phyloP scores from a whole-genome alignment of 2,888 invertebrate species.

The Orthosia gothica region DNA sequence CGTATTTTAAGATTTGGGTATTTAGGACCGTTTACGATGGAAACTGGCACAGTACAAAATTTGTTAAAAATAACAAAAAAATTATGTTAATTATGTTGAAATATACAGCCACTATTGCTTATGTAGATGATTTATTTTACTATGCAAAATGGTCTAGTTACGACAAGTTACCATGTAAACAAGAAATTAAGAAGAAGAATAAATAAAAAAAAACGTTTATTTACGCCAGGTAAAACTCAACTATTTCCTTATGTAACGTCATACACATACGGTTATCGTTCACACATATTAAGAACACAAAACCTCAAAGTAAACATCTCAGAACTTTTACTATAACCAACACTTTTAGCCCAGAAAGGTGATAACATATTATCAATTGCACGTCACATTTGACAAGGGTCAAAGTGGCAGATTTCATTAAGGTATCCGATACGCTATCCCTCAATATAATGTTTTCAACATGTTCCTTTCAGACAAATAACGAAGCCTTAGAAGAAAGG shows the following conservation, averaged over 20 bases:
- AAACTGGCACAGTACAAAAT: background rate
- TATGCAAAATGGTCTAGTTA: background rate
- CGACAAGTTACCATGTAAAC: too few relatives aligned
- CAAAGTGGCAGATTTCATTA: slow-evolving; percentile 49
- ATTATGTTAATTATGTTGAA: background rate
- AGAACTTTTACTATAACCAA: background rate
- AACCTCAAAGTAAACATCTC: background rate
- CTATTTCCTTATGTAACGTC: too few relatives aligned
- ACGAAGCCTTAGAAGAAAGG: background rate
- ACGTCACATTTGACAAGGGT: slow-evolving; percentile 57
- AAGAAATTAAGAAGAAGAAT: too few relatives aligned
- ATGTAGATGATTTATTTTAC: background rate
- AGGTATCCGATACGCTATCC: slow-evolving; percentile 2
- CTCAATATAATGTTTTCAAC: slow-evolving; percentile 9
- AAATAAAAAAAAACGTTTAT: too few relatives aligned
- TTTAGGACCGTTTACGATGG: background rate
- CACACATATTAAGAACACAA: background rate
- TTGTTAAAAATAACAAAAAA: background rate
- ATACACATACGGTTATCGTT: too few relatives aligned
- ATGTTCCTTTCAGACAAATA: background rate
- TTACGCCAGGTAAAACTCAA: too few relatives aligned
- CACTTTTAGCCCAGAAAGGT: slow-evolving; percentile 32
- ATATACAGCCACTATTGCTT: background rate
- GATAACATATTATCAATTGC: slow-evolving; percentile 32
- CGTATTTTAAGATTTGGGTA: background rate